Base-by-base conservation (phyloP, 2,113 vertebrate species). In the Falcunculus frontatus region DNA sequence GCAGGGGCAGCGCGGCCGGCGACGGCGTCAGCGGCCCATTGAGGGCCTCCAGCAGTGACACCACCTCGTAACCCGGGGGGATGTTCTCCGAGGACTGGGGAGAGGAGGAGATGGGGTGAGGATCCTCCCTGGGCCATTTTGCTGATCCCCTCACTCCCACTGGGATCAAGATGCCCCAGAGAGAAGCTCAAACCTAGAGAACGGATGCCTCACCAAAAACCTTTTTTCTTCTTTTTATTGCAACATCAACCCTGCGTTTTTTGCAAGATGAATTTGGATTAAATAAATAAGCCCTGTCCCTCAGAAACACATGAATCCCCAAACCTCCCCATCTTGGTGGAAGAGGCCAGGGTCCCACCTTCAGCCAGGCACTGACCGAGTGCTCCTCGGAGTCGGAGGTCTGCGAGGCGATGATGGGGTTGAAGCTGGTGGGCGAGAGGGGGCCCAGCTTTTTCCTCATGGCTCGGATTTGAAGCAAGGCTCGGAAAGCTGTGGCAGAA, bases 371-470 rank as follows among this genome's bases (percentile, higher is more conserved):
- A 95, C 98, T 98, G 96, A 99, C 99, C 84, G 99, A 99, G 86
- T 99, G 99, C 72, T 99, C 99, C 92, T 99, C 99, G 0, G 99
- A 99, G 97, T 99, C 99, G 0, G 99, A 99, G 3, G 99, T 99
- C 97, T 99, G 99, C 4, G 99, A 99, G 8, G 99, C 98, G 42
- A 99, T 99, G 98, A 99, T 98, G 56, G 99, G 99, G 97, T 99
- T 99, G 95, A 99, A 99, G 97, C 97, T 98, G 86, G 98, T 94
- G 9, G 99, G 99, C 0, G 99, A 98, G 90, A 99, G 96, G 4
- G 99, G 99, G 55, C 99, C 99, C 95, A 99, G 80, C 67, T 99
- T 99, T 87, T 99, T 99, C 97, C 99, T 99, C 99, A 99, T 99
- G 62, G 99, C 99, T 96, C 99, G 98, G 96, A 99, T 99, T 96